These are phyloP conservation scores for Hirundo rustica DNA, from an alignment of 2,797 vertebrate species.

Conservation along the genomic window DNA sequence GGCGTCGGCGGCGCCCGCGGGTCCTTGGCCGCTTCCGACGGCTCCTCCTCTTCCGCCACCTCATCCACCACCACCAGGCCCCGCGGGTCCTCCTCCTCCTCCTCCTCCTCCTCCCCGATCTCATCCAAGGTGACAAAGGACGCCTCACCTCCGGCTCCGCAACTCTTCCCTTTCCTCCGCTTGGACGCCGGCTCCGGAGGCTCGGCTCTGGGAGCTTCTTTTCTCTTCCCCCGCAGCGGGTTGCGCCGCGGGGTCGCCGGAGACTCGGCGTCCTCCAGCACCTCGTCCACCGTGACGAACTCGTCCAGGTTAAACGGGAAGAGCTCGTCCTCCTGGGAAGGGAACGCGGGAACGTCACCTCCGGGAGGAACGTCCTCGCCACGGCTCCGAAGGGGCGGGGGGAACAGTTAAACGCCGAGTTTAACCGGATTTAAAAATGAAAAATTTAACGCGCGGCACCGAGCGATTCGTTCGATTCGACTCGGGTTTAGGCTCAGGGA, in stretches of 20 bases:
- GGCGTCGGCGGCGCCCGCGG: conserved; percentile 75
- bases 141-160: conserved; percentile 25
- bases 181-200: conserved; percentile 45
- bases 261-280: conserved; percentile 75
- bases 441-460: too few relatives aligned
- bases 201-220: conserved; percentile 39
- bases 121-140: conserved; percentile 88
- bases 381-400: too few relatives aligned
- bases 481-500: background rate
- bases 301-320: conserved; percentile 86
- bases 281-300: conserved; percentile 92
- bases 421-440: too few relatives aligned
- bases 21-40: conserved; percentile 69
- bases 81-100: conserved; percentile 80
- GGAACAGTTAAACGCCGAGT: accelerated
- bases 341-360: too few relatives aligned
- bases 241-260: conserved; percentile 28
- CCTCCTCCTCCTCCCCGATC: conserved; percentile 84
- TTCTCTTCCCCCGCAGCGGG: conserved; percentile 68
- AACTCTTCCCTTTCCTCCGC: conserved; percentile 64
- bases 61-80: conserved; percentile 87
- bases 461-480: background rate
- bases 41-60: conserved; percentile 81
- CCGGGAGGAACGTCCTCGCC: accelerated
- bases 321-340: conserved; percentile 56